A percentile compares a stretch with the other conserved stretches of the same genome.
These are phyloP conservation scores for Caenorhabditis remanei DNA, from an alignment of 1,140 invertebrate species.

Conservation along the genomic window DNA sequence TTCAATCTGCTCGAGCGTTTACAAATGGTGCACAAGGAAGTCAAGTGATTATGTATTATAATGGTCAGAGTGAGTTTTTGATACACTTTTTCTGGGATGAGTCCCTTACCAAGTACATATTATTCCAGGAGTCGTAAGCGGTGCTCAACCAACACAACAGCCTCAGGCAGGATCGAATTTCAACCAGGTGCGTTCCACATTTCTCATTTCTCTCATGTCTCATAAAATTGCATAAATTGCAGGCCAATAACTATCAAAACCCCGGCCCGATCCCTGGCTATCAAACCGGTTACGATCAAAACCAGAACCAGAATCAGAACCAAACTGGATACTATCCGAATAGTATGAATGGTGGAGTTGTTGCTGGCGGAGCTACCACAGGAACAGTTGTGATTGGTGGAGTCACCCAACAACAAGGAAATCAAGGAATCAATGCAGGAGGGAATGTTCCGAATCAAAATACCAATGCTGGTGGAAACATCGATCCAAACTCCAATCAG, in stretches of 20 bases:
- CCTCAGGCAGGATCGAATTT: constrained; percentile 33
- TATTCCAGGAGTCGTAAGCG: constrained; percentile 16
- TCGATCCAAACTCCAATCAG: constrained; percentile 1
- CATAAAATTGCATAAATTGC: constrained; percentile 32
- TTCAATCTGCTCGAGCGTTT: constrained; percentile 46
- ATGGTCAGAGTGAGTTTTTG: constrained; percentile 15
- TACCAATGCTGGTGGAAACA: constrained; percentile 13
- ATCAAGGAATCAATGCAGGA: not conserved
- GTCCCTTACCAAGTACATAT: not conserved
- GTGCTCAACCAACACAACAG: not conserved
- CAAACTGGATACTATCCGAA: constrained; percentile 4
- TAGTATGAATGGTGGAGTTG: constrained; percentile 25
- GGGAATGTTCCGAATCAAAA: constrained; percentile 3
- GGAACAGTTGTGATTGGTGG: constrained; percentile 17
- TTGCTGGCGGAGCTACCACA: constrained; percentile 25
- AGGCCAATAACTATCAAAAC: constrained; percentile 42
- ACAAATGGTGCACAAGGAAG: constrained; percentile 45
- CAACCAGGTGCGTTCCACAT: constrained; percentile 50
- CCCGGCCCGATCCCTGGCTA: constrained; percentile 31
- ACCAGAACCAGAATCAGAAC: constrained; percentile 15
- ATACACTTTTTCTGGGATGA: not conserved
- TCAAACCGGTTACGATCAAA: constrained; percentile 37
- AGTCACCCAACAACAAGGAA: not conserved
- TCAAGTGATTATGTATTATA: constrained; percentile 49
- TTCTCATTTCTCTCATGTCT: not conserved